Percentiles rank a stretch among this genome's conserved stretches.
phyloP scores from a whole-genome alignment of 37 sponge, comb jelly and placozoan genomes.

The Agelas oroides region DNA sequence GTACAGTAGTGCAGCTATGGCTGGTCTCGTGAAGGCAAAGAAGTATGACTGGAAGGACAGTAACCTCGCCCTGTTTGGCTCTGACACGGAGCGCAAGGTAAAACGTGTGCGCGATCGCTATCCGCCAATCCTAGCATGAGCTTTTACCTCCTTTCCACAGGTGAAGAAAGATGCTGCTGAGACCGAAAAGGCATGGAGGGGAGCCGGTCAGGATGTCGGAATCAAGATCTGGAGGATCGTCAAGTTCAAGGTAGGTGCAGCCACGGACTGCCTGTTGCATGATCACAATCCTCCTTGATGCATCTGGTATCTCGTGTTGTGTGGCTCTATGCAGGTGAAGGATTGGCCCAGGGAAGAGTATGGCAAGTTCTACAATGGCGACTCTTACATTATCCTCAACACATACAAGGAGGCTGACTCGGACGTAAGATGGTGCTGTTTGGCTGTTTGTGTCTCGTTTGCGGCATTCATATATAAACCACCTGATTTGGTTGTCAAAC shows the following conservation, averaged over 20 bases:
- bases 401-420: constrained; percentile 86
- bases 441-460: neutral
- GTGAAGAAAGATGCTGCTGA: constrained; percentile 95
- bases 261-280: no score
- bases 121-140: neutral
- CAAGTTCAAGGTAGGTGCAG: constrained; percentile 87
- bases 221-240: constrained; percentile 98
- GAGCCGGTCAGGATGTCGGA: constrained; percentile 86
- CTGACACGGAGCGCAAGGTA: constrained; percentile 90
- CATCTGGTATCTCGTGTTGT: no score
- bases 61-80: constrained; percentile 97
- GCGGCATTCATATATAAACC: no score
- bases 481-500: no score
- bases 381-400: constrained; percentile 98
- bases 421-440: constrained; percentile 20
- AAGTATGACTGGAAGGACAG: constrained; percentile 99
- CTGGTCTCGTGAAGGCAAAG: constrained; percentile 87
- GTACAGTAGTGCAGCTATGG: constrained; percentile 59
- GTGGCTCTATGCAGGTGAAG: constrained; percentile 47
- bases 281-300: no score
- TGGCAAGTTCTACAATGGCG: constrained; percentile 97
- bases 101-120: neutral
- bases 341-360: constrained; percentile 92
- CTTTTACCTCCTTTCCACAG: constrained; percentile 21
- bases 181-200: constrained; percentile 95